A percentile compares a stretch with the other conserved stretches of the same genome.
Conservation (phyloP, 2,113 vertebrate species). For the Scopus umbretta region DNA sequence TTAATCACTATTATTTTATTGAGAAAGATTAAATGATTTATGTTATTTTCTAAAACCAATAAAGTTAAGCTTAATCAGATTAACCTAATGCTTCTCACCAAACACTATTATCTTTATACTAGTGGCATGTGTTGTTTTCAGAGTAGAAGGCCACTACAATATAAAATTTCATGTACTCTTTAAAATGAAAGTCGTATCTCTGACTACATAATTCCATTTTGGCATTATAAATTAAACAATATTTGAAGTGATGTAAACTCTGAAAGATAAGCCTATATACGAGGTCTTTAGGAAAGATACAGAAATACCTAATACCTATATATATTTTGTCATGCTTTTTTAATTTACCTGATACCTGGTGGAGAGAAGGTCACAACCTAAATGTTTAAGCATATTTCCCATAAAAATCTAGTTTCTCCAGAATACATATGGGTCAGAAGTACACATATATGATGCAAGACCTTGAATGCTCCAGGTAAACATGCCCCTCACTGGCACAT, state of each 20-base stretch:
- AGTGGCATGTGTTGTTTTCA: not conserved
- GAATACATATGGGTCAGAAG: not conserved
- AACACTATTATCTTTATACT: not conserved
- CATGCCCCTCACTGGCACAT: not conserved
- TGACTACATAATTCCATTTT: not conserved
- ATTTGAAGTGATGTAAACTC: not conserved
- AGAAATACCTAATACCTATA: not conserved
- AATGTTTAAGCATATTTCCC: not conserved
- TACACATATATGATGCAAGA: not conserved
- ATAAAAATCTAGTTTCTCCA: not conserved
- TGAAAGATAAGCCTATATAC: not conserved
- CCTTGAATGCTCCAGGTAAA: not conserved
- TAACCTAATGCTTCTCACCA: not conserved
- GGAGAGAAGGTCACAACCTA: not conserved
- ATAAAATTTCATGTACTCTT: not conserved
- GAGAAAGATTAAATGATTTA: not conserved
- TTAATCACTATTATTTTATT: not conserved
- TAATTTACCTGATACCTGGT: not conserved
- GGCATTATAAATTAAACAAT: not conserved
- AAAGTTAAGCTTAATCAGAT: not conserved
- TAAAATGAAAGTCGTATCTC: not conserved
- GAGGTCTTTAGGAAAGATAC: not conserved
- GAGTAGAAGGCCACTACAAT: not conserved
- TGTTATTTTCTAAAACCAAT: not conserved
- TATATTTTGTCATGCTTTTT: not conserved